These are phyloP conservation scores for Gyps fulvus DNA, from an alignment of 2,113 vertebrate species.

Conservation along the genomic window DNA sequence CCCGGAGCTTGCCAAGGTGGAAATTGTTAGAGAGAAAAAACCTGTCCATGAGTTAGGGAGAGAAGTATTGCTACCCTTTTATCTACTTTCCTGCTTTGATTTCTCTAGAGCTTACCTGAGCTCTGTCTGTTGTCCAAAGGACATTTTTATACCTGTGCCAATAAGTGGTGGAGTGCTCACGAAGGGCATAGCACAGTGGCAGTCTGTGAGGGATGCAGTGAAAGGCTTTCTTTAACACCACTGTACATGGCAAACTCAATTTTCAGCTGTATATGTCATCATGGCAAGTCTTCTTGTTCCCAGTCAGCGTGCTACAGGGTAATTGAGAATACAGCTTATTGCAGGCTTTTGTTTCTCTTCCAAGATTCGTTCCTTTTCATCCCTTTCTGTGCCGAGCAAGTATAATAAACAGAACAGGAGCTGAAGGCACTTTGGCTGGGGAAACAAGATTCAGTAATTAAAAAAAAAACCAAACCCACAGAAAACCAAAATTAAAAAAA, in stretches of 20 bases:
- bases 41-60: background rate
- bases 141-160: constrained; percentile 18
- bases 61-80: constrained; percentile 15
- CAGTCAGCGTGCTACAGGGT: constrained; percentile 18
- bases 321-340: constrained; percentile 44
- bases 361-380: constrained; percentile 16
- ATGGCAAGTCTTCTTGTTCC: constrained; percentile 19
- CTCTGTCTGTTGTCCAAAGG: constrained; percentile 10
- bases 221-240: background rate
- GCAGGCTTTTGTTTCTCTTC: constrained; percentile 51
- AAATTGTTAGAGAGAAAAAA: constrained; percentile 6
- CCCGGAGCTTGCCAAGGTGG: background rate
- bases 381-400: background rate
- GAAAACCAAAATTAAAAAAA: background rate
- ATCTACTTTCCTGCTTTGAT: constrained; percentile 19
- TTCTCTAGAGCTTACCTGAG: constrained; percentile 29
- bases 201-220: background rate
- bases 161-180: background rate
- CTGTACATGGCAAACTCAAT: background rate
- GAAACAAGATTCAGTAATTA: constrained; percentile 24
- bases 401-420: constrained; percentile 41
- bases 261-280: constrained; percentile 14
- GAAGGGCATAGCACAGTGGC: background rate
- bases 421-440: constrained; percentile 32
- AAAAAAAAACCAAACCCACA: background rate